Evolutionary conservation across 2,797 vertebrate species (phyloP).

Genomic region (Molothrus ater): DNA sequence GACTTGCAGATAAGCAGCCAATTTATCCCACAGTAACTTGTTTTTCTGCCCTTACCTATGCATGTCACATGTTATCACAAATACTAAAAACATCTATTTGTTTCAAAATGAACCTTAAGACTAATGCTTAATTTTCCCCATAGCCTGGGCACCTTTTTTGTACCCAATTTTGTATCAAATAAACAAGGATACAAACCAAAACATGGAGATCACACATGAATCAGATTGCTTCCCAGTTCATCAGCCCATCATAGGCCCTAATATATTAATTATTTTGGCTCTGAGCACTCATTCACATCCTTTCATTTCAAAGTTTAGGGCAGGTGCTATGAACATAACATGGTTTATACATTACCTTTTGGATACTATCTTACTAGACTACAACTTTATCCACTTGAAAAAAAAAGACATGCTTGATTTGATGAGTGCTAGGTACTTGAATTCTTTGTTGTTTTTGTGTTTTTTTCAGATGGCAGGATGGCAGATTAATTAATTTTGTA

Average conservation of each 20-base stretch:
- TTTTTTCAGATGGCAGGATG: background rate
- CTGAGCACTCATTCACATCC: background rate
- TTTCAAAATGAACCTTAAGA: background rate
- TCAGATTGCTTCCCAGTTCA: background rate
- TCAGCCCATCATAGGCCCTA: background rate
- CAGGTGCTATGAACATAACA: background rate
- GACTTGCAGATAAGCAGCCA: background rate
- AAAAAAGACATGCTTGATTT: background rate
- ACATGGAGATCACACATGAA: background rate
- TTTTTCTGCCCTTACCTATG: background rate
- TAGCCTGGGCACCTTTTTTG: background rate
- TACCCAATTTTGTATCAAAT: background rate
- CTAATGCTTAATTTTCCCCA: background rate
- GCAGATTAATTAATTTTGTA: background rate
- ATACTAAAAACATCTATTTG: background rate
- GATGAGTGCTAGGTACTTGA: background rate
- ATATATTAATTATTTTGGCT: background rate
- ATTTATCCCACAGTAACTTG: background rate
- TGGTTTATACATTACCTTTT: background rate
- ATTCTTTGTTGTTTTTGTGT: background rate
- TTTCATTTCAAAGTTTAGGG: background rate
- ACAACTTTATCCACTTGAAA: background rate
- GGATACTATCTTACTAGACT: background rate
- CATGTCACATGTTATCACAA: background rate
- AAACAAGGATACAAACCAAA: background rate